Percentiles rank a stretch among this genome's conserved stretches.
Conservation (phyloP, 2,797 vertebrate genomes). For the Spinus olivaceus region DNA sequence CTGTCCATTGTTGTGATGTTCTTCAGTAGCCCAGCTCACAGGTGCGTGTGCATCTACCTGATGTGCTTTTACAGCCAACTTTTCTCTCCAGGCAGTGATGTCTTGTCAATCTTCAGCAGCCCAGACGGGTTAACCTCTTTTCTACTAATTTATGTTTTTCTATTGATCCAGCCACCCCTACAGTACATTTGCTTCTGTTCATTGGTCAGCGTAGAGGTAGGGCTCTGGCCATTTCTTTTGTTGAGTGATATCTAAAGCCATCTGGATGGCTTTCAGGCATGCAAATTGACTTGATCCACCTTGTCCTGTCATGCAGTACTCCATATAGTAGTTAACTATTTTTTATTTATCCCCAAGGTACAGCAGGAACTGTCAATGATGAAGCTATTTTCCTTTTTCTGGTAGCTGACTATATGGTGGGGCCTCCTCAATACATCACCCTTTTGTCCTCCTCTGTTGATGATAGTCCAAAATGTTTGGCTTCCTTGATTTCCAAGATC, state of each 20-base stretch:
- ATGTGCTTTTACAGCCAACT: neutral
- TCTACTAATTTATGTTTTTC: neutral
- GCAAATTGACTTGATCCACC: neutral
- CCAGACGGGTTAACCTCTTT: neutral
- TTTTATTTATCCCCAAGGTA: neutral
- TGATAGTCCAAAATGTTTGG: neutral
- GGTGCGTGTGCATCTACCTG: fast-evolving
- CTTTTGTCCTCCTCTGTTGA: fast-evolving
- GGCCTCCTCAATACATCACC: neutral
- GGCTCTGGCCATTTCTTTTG: neutral
- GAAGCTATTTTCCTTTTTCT: neutral
- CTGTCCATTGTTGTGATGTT: neutral
- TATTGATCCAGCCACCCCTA: neutral
- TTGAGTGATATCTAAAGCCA: neutral
- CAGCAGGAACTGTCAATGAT: fast-evolving
- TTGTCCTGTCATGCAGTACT: neutral
- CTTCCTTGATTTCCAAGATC: neutral
- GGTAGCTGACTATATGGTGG: neutral
- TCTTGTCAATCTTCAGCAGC: neutral
- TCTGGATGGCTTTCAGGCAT: neutral
- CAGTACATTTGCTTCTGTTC: neutral
- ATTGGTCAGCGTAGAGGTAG: neutral
- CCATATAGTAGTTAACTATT: neutral
- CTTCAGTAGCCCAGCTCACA: neutral
- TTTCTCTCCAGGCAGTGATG: neutral